These are phyloP conservation scores for Drosophila burlai DNA, from an alignment of 1,140 invertebrate genomes.

Conservation along the genomic window DNA sequence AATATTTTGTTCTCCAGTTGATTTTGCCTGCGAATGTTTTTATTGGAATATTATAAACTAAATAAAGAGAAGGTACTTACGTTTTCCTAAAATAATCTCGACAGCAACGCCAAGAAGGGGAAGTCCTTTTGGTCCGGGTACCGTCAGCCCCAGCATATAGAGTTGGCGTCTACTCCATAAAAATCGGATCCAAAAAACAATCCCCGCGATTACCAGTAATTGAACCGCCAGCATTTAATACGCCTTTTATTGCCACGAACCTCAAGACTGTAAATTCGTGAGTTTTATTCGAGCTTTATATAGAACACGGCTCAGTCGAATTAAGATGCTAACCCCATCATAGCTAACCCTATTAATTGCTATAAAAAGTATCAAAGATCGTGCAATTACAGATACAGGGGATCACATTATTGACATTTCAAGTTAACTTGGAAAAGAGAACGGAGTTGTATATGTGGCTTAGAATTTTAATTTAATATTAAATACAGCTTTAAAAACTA, in stretches of 20 bases:
- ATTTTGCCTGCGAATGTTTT: constrained; percentile 32
- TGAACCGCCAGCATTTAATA: neutral
- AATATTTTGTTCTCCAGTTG: constrained; percentile 13
- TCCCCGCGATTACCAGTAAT: neutral
- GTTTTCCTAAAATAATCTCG: neutral
- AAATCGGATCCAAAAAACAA: constrained; percentile 46
- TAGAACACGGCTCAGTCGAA: neutral
- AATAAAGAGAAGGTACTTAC: neutral
- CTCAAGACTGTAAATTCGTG: neutral
- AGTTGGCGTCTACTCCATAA: constrained; percentile 65
- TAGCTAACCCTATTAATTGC: neutral
- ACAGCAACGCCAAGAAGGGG: constrained; percentile 57
- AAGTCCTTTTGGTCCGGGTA: constrained; percentile 64
- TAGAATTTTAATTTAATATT: too few relatives aligned
- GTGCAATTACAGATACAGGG: neutral
- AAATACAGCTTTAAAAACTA: neutral
- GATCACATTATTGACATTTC: neutral
- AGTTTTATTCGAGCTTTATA: neutral
- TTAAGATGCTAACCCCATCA: neutral
- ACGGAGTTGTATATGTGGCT: neutral
- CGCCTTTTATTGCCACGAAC: neutral
- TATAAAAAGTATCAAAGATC: neutral
- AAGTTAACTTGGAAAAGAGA: neutral
- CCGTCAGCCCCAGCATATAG: constrained; percentile 52
- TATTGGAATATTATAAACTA: neutral